Evolutionary conservation across 2,888 invertebrate genomes (phyloP), one percentile per base, ranked within the genome.

Genomic region (Epinotia brunnichana): DNA sequence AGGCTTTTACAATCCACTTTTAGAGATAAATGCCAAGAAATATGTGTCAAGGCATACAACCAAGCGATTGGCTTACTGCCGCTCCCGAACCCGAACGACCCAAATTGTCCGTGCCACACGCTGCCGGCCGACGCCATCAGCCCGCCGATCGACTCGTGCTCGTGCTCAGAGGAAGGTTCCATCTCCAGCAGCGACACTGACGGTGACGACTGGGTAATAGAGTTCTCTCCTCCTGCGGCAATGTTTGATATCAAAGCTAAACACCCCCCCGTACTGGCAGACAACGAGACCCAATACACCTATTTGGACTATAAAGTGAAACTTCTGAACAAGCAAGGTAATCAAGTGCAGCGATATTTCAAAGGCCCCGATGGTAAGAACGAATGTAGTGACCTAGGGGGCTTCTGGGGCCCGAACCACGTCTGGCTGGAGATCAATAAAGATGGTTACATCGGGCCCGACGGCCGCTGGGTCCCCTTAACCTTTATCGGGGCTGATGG

Each of bases 231-330:
- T 21, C 93, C 93, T 15, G 81, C 83, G 69, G 90, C 91, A 35
- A 84, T 79, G 74, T 93, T 85, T 85, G 86, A 91, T 74, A 67
- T 84, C 5, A 90, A 90, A 82, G 89, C 87, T 10, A 92, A 92
- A 80, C 88, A 90, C 75, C 86, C 87, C 17, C 86, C 87, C 7
- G 51, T 77, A 7, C 35, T 82, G 51, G 63, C 66, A 53, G 85
- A 88, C 0, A 84, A 78, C 74, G 91, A 91, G 57, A 75, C 76
- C 69, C 90, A 91, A 76, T 93, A 92, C 74, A 90, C 73, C 74
- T 92, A 92, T 79, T 82, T 91, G 73, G 93, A 93, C 77, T 93
- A 88, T 73, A 92, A 87, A 85, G 90, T 92, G 0, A 93, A 92
- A 81, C 9, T 91, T 69, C 70, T 88, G 2, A 93, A 92, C 76